Percentiles rank a stretch among this genome's conserved stretches.
phyloP scores from a whole-genome alignment of 2,888 invertebrate species.

The Minunthozetes semirufus region DNA sequence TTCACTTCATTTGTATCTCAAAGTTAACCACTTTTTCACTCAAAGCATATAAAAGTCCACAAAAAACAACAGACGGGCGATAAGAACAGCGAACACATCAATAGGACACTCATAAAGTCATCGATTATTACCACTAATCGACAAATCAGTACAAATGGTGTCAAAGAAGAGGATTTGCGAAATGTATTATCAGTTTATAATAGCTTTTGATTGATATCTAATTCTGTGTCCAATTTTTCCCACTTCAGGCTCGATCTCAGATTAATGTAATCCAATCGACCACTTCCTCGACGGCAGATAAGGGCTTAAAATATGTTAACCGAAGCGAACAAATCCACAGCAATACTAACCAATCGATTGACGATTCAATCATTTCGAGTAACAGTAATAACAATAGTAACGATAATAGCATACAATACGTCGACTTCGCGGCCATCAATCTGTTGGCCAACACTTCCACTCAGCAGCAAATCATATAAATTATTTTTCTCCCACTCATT shows the following conservation, averaged over 20 bases:
- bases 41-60: slow-evolving; percentile 21
- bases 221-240: no score
- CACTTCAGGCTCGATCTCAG: not conserved
- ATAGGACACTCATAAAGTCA: not conserved
- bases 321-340: not conserved
- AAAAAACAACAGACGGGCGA: not conserved
- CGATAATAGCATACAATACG: not conserved
- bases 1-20: no score
- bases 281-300: not conserved
- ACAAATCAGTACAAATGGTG: no score
- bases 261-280: not conserved
- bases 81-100: slow-evolving; percentile 41
- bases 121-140: not conserved
- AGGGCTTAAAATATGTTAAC: not conserved
- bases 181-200: no score
- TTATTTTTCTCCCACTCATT: no score
- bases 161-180: not conserved
- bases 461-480: no score
- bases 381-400: not conserved
- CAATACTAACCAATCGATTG: no score
- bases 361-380: no score
- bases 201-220: no score
- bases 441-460: not conserved
- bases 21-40: not conserved
- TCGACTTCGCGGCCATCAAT: not conserved